Evolutionary conservation across 2,113 vertebrate genomes (phyloP).

Genomic region (Percina caprodes): DNA sequence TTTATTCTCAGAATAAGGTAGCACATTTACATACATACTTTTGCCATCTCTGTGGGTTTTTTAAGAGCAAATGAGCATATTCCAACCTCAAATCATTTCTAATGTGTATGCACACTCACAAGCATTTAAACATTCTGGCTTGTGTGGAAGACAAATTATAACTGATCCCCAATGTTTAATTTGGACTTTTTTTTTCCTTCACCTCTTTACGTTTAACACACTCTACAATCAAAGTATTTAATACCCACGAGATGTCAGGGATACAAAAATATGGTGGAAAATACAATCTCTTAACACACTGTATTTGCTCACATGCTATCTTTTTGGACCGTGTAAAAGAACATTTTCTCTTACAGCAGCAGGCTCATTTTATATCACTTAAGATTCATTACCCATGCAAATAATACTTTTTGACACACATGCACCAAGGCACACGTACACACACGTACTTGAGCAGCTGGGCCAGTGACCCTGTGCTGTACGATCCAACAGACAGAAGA

Average conservation of each 20-base stretch:
- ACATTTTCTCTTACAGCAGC: constrained; percentile 31
- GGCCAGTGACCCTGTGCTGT: constrained; percentile 24
- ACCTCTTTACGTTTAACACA: constrained; percentile 23
- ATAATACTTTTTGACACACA: constrained; percentile 42
- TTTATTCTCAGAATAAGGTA: constrained; percentile 58
- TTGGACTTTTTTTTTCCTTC: not conserved
- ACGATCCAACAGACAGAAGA: constrained; percentile 47
- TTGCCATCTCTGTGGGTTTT: constrained; percentile 45
- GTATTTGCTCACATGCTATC: constrained; percentile 33
- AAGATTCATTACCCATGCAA: constrained; percentile 34
- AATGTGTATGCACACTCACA: constrained; percentile 70
- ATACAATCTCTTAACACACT: constrained; percentile 62
- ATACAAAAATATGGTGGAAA: constrained; percentile 37
- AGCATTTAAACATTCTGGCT: constrained; percentile 63
- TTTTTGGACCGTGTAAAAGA: constrained; percentile 15
- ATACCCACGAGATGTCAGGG: constrained; percentile 16
- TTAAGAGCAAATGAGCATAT: constrained; percentile 59
- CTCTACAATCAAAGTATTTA: constrained; percentile 64
- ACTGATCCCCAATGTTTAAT: constrained; percentile 25
- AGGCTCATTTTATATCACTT: constrained; percentile 21
- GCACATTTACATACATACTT: constrained; percentile 65
- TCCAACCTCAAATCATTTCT: constrained; percentile 74
- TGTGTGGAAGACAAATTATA: constrained; percentile 50
- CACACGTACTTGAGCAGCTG: constrained; percentile 23
- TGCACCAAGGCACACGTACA: constrained; percentile 29